Conservation (phyloP, 2,113 vertebrate genomes). For the Crypturellus undulatus region DNA sequence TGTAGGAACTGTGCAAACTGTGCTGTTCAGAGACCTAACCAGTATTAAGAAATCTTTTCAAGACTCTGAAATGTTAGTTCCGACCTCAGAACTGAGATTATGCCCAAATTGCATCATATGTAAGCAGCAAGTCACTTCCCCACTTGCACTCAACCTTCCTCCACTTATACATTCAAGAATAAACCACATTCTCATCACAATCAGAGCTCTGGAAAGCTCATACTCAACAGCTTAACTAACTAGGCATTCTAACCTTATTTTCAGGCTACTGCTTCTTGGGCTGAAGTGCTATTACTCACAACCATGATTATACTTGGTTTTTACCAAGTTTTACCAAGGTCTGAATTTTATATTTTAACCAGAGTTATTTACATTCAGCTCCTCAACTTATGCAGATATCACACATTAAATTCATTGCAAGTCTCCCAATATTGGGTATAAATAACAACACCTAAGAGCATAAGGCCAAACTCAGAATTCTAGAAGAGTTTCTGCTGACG, state of each 20-base stretch:
- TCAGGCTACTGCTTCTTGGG: not conserved
- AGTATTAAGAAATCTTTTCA: not conserved
- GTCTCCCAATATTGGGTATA: not conserved
- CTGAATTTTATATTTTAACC: not conserved
- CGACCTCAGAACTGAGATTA: not conserved
- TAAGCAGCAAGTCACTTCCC: not conserved
- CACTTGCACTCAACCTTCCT: not conserved
- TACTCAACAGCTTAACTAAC: not conserved
- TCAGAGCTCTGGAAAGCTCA: not conserved
- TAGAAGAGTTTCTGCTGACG: not conserved
- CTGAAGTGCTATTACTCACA: not conserved
- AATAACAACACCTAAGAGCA: not conserved
- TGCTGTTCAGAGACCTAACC: not conserved
- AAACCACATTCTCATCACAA: not conserved
- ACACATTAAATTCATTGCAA: fast-evolving
- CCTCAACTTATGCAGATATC: not conserved
- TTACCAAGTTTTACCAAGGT: not conserved
- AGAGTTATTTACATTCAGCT: not conserved
- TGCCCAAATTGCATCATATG: not conserved
- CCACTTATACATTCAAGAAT: not conserved
- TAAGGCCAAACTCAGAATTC: not conserved
- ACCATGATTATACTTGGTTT: fast-evolving
- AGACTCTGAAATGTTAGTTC: not conserved
- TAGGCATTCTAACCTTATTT: not conserved
- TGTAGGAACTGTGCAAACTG: not conserved